Evolutionary conservation across 2,888 invertebrate species (phyloP), one percentile per base, ranked within the genome.

Genomic region (Drosophila paranaensis): DNA sequence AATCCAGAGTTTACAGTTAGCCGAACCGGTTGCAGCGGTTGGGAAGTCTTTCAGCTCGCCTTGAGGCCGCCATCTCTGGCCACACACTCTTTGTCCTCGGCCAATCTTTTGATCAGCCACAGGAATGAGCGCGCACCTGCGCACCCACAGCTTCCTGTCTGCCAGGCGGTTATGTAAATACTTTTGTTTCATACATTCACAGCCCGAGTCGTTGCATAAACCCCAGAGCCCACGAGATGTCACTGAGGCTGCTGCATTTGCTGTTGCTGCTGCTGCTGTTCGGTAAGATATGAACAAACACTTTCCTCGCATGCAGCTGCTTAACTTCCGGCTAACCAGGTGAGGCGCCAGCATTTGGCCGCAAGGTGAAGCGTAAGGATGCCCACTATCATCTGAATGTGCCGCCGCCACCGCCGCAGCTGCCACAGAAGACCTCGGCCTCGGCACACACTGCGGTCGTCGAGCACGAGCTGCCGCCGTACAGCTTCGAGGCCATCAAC

Each of bases 321-420:
- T 30, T 46, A 42, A 16, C 51, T 62, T 63, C 56, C 42, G 25
- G 33, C 53, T 50, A 16, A 58, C 51, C 70, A 74, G 60, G 50
- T 30, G 76, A 68, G 65, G 74, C 61, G 43, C 78, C 72, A n/a
- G 71, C 83, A 9, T 50, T 74, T 61, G 89, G 82, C n/a, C 90
- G 89, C 39, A 90, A 90, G 71, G 80, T 90, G 20, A 90, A 87
- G 39, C 89, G 89, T 14, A 87, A 81, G 74, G 88, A 90, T 60
- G 72, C 63, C 2, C 85, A 86, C 51, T 90, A 84, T 33, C 79
- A 73, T 43, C 66, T 90, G 2, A 81, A 72, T 48, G 85, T 79
- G 51, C 88, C 88, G 6, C 88, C 81, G 2, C 77, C 71, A 11
- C 79, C 81, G 5, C 73, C 66, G 37, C 30, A 33, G 30, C 35